These are phyloP conservation scores for Drosophila percnosoma DNA, from an alignment of 2,888 invertebrate species.

Conservation along the genomic window DNA sequence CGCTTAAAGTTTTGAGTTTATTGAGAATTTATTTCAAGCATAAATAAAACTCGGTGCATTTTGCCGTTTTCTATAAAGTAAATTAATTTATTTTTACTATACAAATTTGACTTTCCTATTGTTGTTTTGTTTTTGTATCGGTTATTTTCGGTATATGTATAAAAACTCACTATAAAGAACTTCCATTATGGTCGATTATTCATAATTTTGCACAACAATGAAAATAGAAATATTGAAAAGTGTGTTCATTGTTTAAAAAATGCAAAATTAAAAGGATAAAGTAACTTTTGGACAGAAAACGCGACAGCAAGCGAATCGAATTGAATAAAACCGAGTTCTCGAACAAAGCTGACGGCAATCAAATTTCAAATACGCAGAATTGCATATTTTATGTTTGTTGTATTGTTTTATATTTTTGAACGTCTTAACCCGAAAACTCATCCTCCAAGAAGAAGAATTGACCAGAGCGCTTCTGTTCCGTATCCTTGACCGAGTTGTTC, in stretches of 20 bases:
- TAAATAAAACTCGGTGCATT: conserved; percentile 24
- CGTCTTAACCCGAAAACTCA: conserved; percentile 59
- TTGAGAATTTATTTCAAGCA: not conserved
- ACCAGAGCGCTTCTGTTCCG: conserved; percentile 98
- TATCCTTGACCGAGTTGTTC: conserved; percentile 97
- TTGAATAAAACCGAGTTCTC: conserved; percentile 31
- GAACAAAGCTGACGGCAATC: conserved; percentile 53
- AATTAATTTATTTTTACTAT: conserved; percentile 78
- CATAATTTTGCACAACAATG: conserved; percentile 60
- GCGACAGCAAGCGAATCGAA: conserved; percentile 31
- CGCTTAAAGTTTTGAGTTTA: not conserved
- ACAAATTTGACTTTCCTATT: conserved; percentile 54
- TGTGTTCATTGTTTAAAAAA: conserved; percentile 54
- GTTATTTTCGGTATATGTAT: conserved; percentile 56
- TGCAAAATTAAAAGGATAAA: conserved; percentile 42
- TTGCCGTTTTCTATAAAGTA: conserved; percentile 72
- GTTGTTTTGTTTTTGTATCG: conserved; percentile 30
- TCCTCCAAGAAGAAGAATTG: conserved; percentile 99
- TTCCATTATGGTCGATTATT: conserved; percentile 45
- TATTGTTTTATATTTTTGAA: conserved; percentile 1
- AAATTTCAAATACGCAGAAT: conserved; percentile 31
- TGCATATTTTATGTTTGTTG: conserved; percentile 19
- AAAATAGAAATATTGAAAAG: conserved; percentile 52
- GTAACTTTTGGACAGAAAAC: conserved; percentile 34
- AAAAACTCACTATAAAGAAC: conserved; percentile 64